Evolutionary conservation across 2,113 vertebrate species (phyloP).

Genomic region (Barbus barbus): DNA sequence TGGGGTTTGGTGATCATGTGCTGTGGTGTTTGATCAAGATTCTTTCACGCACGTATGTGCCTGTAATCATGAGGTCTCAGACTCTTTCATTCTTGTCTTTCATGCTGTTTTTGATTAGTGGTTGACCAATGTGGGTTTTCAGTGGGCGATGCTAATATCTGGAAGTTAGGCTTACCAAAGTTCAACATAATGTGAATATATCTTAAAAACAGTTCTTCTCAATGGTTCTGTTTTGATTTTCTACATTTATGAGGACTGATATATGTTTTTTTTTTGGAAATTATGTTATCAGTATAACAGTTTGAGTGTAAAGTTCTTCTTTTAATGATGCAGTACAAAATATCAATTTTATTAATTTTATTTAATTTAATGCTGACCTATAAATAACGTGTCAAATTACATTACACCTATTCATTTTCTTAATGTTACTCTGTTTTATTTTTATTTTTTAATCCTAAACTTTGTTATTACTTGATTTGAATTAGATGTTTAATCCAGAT

Average conservation of each 20-base stretch:
- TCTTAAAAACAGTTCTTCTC: too few relatives aligned
- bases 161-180: background rate
- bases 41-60: background rate
- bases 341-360: background rate
- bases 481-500: too few relatives aligned
- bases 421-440: too few relatives aligned
- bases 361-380: too few relatives aligned
- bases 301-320: too few relatives aligned
- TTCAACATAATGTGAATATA: background rate
- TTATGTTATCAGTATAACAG: too few relatives aligned
- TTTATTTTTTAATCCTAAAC: too few relatives aligned
- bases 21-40: background rate
- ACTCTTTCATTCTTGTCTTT: background rate
- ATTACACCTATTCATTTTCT: too few relatives aligned
- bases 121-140: background rate
- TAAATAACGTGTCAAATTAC: too few relatives aligned
- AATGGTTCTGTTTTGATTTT: background rate
- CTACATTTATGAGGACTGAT: too few relatives aligned
- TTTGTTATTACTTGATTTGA: too few relatives aligned
- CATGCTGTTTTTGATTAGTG: background rate
- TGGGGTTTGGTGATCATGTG: conserved; percentile 2
- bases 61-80: background rate
- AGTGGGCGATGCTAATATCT: background rate
- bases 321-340: background rate
- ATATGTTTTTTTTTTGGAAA: too few relatives aligned